Percentiles rank a stretch among this genome's conserved stretches.
phyloP scores from a whole-genome alignment of 2,888 invertebrate species.

The Sphaeridia pumilis region DNA sequence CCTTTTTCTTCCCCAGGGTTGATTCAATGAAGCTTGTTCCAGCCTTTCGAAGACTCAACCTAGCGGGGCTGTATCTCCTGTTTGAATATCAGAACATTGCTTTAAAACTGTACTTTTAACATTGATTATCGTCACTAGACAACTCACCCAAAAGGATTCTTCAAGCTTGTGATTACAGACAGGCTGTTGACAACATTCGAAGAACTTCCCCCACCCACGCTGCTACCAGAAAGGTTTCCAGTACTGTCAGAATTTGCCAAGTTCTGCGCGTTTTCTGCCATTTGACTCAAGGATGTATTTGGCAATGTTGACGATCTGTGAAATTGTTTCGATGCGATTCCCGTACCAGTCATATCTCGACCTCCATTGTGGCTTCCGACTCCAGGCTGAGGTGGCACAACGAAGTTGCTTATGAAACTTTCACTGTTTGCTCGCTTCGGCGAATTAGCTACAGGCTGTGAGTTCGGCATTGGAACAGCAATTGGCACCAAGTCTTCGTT shows the following conservation, averaged over 20 bases:
- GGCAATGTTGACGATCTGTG: conserved; percentile 35
- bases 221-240: conserved; percentile 8
- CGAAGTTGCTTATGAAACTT: conserved; percentile 27
- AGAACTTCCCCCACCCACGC: conserved; percentile 23
- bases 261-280: conserved; percentile 5
- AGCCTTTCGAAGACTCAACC: conserved; percentile 68
- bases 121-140: not conserved
- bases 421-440: conserved; percentile 35
- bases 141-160: conserved; percentile 66
- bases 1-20: conserved; percentile 51
- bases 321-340: conserved; percentile 22
- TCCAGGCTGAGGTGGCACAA: conserved; percentile 5
- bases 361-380: conserved; percentile 16
- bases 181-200: conserved; percentile 40
- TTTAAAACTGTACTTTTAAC: not conserved
- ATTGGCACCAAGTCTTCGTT: conserved; percentile 37
- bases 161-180: conserved; percentile 66
- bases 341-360: conserved; percentile 16
- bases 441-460: conserved; percentile 19
- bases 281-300: conserved; percentile 27
- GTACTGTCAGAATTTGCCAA: conserved; percentile 1
- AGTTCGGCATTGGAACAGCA: not conserved
- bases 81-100: conserved; percentile 38
- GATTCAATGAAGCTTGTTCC: conserved; percentile 38
- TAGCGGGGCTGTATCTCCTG: conserved; percentile 75